These are phyloP conservation scores for Tiliqua scincoides DNA, from an alignment of 2,113 vertebrate genomes.

Conservation along the genomic window DNA sequence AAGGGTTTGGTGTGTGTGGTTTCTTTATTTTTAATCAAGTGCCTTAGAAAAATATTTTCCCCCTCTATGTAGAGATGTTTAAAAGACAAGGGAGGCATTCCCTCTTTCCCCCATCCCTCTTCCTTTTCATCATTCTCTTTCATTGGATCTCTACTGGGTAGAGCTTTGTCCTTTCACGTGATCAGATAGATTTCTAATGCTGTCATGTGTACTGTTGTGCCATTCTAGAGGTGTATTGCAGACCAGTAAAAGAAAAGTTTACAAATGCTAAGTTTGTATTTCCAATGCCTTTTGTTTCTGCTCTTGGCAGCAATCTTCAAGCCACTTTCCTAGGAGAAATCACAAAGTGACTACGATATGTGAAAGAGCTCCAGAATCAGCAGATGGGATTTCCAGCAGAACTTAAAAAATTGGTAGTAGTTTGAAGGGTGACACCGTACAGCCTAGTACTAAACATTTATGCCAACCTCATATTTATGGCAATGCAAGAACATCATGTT, in stretches of 20 bases:
- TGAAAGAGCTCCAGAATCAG: not conserved
- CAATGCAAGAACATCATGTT: not conserved
- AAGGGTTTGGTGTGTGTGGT: constrained; percentile 11
- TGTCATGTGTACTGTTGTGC: constrained; percentile 23
- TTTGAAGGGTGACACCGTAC: not conserved
- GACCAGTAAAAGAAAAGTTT: constrained; percentile 37
- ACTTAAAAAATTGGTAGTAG: not conserved
- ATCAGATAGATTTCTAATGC: constrained; percentile 48
- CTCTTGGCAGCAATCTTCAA: constrained; percentile 11
- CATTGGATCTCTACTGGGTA: constrained; percentile 25
- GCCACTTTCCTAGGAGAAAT: not conserved
- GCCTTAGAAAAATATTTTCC: constrained; percentile 84
- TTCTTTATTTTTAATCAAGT: constrained; percentile 87
- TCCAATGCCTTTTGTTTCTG: constrained; percentile 30
- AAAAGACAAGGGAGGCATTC: constrained; percentile 68
- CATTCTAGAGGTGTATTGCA: constrained; percentile 11
- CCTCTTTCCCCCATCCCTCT: constrained; percentile 45
- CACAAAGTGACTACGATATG: not conserved
- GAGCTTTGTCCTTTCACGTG: constrained; percentile 56
- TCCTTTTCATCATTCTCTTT: constrained; percentile 25
- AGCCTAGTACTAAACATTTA: not conserved
- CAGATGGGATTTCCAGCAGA: not conserved
- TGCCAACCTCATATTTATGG: not conserved
- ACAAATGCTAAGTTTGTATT: constrained; percentile 34
- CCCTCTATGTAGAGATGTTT: constrained; percentile 71